These are phyloP conservation scores for Ageneiosus marmoratus DNA, from an alignment of 2,113 vertebrate species.

Conservation along the genomic window DNA sequence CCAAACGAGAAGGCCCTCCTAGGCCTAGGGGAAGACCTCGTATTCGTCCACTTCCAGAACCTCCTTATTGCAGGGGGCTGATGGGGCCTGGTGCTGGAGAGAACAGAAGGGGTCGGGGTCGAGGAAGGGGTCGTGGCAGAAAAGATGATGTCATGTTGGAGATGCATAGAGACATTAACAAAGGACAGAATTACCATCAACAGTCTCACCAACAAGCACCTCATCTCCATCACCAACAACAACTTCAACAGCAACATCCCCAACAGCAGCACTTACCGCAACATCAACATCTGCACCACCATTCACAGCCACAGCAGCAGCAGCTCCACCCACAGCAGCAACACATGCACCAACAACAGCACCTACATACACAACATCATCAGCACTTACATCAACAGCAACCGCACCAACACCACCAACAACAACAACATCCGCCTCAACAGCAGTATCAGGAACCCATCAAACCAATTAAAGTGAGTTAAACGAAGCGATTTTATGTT, in stretches of 20 bases:
- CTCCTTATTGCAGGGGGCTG: conserved; percentile 68
- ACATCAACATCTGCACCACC: conserved; percentile 55
- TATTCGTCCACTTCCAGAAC: conserved; percentile 83
- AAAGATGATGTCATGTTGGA: conserved; percentile 66
- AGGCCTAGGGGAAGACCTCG: conserved; percentile 82
- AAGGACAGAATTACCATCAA: conserved; percentile 63
- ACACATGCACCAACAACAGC: conserved; percentile 58
- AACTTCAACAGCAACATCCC: conserved; percentile 61
- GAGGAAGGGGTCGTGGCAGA: conserved; percentile 68
- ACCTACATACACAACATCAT: conserved; percentile 48
- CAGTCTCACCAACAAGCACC: conserved; percentile 54
- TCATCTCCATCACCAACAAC: conserved; percentile 52
- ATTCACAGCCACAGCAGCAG: conserved; percentile 61
- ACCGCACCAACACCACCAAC: conserved; percentile 40
- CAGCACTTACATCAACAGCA: conserved; percentile 51
- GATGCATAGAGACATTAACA: conserved; percentile 68
- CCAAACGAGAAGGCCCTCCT: conserved; percentile 87
- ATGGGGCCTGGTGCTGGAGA: conserved; percentile 70
- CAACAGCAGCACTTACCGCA: conserved; percentile 63
- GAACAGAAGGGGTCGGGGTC: conserved; percentile 65
- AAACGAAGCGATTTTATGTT: not conserved
- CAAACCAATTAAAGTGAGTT: conserved; percentile 70
- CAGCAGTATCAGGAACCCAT: conserved; percentile 66
- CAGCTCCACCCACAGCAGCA: conserved; percentile 64
- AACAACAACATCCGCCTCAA: conserved; percentile 45